Evolutionary conservation across 2,888 invertebrate genomes (phyloP), one percentile per base, ranked within the genome.

Genomic region (Syrista parreyssii): DNA sequence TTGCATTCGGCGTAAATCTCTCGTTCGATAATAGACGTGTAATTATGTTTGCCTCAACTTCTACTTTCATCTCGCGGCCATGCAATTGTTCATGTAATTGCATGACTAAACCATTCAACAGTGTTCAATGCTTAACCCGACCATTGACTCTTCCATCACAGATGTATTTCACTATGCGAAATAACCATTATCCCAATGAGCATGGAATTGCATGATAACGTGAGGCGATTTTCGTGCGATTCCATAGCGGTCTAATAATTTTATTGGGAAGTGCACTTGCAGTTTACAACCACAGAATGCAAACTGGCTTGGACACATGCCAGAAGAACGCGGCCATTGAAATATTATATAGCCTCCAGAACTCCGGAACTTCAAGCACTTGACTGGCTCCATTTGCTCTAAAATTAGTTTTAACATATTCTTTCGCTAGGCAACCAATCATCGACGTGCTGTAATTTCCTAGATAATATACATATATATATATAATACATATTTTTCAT

Each of bases 291-390:
- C 84, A 79, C 77, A 82, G 79, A 84, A 87, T 84, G 88, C 86
- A 86, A 87, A 89, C 85, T 86, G 84, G 79, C 78, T 83, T 89
- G 88, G 88, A 86, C 82, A 82, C 72, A 81, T 78, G 89, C 89
- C 89, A 89, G 78, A 81, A 82, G 81, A 80, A 82, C 76, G 84
- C 78, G 81, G 80, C 84, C 86, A 88, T 86, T 85, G 84, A 86
- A 85, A 87, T 85, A 85, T 88, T 89, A 84, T 84, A 84, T 79
- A 85, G 81, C 76, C 79, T 33, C 76, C 75, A 34, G 35, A 23
- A 74, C 74, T 35, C 34, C 74, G 74, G 36, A 12, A 74, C 74
- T 35, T 11, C 35, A 33, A 11, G 78, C 77, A 75, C 69, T 33
- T 75, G 81, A 83, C 78, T 80, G 81, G 79, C 80, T 79, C 83